phyloP scores from a whole-genome alignment of 2,113 vertebrate genomes.

The Uria aalge region DNA sequence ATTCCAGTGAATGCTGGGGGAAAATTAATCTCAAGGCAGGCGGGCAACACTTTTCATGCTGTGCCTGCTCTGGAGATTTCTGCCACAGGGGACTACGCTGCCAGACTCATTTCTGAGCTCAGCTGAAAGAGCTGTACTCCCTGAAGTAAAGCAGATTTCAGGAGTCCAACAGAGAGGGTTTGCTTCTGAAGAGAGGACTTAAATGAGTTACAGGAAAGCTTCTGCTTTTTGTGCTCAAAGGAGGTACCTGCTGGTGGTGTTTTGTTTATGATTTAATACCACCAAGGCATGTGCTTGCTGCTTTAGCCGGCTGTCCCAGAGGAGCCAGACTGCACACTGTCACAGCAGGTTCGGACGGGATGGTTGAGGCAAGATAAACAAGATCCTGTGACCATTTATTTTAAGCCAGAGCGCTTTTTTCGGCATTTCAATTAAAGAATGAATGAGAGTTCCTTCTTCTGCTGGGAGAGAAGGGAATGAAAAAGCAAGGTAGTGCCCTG shows the following conservation, averaged over 20 bases:
- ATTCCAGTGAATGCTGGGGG: neutral
- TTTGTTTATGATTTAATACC: conserved; percentile 14
- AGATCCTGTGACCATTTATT: neutral
- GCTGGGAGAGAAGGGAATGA: neutral
- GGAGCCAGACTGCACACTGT: neutral
- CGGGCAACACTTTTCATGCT: neutral
- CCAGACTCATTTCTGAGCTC: neutral
- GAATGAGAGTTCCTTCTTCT: neutral
- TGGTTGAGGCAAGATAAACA: neutral
- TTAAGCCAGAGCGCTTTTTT: neutral
- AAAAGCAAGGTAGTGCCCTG: neutral
- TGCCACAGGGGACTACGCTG: neutral
- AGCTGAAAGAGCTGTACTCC: neutral
- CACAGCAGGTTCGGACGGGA: neutral
- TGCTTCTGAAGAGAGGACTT: neutral
- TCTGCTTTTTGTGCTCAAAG: neutral
- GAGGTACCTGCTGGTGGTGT: neutral
- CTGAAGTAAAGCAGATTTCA: neutral
- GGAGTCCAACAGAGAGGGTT: neutral
- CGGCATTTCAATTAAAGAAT: neutral
- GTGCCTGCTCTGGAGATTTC: neutral
- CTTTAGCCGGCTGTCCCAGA: neutral
- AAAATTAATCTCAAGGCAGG: neutral
- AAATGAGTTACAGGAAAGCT: neutral
- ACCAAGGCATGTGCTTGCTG: neutral